Base-by-base conservation (phyloP, 1,140 invertebrate genomes). In the Papilio machaon region DNA sequence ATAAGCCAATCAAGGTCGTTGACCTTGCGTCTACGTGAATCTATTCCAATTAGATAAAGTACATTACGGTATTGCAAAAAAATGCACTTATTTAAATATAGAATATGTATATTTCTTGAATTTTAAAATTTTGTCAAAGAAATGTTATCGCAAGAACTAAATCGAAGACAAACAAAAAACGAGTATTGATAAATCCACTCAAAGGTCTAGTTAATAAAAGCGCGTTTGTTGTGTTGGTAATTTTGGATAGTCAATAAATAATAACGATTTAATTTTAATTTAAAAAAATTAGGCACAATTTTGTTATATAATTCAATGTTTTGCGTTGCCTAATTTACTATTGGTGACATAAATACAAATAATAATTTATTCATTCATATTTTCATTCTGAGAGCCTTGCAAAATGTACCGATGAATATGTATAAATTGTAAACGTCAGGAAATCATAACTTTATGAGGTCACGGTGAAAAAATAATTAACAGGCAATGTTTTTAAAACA, bases 1-100 rank as follows among this genome's bases (percentile, higher is more conserved):
- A 38, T 60, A 70, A 23, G 13, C 30, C 64, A 70, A 38, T 23
- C 64, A 70, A 70, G 64, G 64, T 70, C 64, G 13, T 70, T 70
- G 64, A 70, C 64, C 64, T 70, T 70, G 64, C 30, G 30, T 35
- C 30, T 6, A 70, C 64, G 23, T 67, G 64, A 35, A 70, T 13
- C 19, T 64, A 23, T 70, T 15, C 64, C 10, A 13, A 23, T 35
- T 70, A 35, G 23, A 38, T 13, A 70, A 70, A 15, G 13, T 7
- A 5, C 64, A 35, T 70, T 64, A 64, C 6, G 23, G 23, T 9
- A 64, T 64, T 64, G 23, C 10, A 30, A 30, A 64, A 58, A 60
- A 60, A 64, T 64, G 23, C 19, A 15, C 23, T 64, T 64, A 23
- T 23, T 64, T 64, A 11, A 15, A 17, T 17, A n/a, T 17, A 54